These are phyloP conservation scores for Oceanites oceanicus DNA, from an alignment of 2,113 vertebrate genomes.

Conservation along the genomic window DNA sequence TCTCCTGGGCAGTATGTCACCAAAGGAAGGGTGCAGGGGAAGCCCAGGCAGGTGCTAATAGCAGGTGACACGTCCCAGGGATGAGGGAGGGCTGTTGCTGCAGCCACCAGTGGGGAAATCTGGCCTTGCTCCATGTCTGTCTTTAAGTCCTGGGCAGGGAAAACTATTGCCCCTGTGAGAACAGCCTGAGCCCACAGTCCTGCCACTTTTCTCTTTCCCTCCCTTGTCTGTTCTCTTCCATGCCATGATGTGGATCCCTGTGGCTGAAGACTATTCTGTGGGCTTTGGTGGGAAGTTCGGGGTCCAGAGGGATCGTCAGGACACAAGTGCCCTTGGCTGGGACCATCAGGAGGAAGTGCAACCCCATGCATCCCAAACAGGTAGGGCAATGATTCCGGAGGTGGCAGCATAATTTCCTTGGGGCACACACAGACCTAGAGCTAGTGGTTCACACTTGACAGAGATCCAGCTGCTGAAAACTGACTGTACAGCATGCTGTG, in stretches of 20 bases:
- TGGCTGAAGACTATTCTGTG: slow-evolving; percentile 60
- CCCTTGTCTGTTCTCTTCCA: neutral
- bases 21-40: neutral
- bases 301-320: slow-evolving; percentile 83
- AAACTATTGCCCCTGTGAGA: neutral
- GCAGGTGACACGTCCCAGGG: neutral
- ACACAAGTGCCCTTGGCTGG: slow-evolving; percentile 76
- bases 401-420: neutral
- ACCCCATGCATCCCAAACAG: slow-evolving; percentile 70
- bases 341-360: slow-evolving; percentile 67
- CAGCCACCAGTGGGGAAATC: neutral
- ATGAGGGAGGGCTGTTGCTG: neutral
- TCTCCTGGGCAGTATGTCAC: neutral
- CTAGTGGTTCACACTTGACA: neutral
- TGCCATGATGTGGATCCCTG: neutral
- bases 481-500: accelerated
- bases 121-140: neutral
- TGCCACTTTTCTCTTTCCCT: neutral
- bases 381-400: neutral
- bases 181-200: neutral
- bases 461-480: neutral
- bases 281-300: slow-evolving; percentile 80
- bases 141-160: neutral
- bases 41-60: neutral
- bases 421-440: neutral